Evolutionary conservation across 2,113 vertebrate genomes (phyloP).

Genomic region (Rafetus swinhoei): DNA sequence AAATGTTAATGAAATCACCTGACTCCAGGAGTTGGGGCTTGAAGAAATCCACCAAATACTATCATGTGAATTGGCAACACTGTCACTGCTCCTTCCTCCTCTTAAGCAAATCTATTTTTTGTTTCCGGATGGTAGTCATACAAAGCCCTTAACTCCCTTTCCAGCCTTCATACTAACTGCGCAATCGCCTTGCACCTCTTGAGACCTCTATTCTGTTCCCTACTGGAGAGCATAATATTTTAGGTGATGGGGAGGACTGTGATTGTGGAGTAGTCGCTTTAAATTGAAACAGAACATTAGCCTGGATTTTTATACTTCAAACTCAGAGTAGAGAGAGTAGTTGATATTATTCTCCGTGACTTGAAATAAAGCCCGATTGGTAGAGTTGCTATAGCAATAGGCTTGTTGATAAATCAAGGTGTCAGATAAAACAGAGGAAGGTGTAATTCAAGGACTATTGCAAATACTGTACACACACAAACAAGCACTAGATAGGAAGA

Average conservation of each 20-base stretch:
- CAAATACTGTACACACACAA: background rate
- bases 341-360: background rate
- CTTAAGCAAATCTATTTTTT: background rate
- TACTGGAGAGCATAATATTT: rapidly evolving
- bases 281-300: constrained; percentile 19
- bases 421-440: constrained; percentile 5
- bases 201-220: background rate
- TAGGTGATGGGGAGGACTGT: background rate
- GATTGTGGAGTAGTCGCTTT: constrained; percentile 23
- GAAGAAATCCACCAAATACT: background rate
- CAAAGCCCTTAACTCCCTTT: constrained; percentile 28
- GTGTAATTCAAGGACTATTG: constrained; percentile 16
- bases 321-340: constrained; percentile 6
- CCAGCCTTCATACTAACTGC: background rate
- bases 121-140: background rate
- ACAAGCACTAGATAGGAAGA: background rate
- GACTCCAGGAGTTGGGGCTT: background rate
- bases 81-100: background rate
- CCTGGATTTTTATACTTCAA: background rate
- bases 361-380: constrained; percentile 30
- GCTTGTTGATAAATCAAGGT: constrained; percentile 46
- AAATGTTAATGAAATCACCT: background rate
- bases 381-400: constrained; percentile 58
- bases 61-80: background rate
- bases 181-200: background rate